Percentiles rank a stretch among this genome's conserved stretches.
phyloP scores from a whole-genome alignment of 2,797 vertebrate genomes.

The Aselliscus stoliczkanus region DNA sequence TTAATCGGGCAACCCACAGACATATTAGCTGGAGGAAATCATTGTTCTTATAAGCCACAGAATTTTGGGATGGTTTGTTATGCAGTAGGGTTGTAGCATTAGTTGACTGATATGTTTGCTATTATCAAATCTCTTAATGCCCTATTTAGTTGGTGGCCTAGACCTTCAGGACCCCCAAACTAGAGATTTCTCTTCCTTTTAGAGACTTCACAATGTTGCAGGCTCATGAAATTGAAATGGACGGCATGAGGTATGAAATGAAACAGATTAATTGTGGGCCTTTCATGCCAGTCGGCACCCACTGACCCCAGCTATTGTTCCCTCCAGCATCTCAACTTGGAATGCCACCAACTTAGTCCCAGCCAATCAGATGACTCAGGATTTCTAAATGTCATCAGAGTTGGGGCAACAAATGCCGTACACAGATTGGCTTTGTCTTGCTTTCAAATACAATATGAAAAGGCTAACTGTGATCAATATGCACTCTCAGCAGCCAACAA shows the following conservation, averaged over 20 bases:
- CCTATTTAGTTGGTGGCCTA: not conserved
- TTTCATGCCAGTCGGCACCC: not conserved
- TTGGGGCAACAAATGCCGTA: not conserved
- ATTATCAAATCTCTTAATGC: not conserved
- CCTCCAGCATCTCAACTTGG: not conserved
- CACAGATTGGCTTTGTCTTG: not conserved
- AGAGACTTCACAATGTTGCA: not conserved
- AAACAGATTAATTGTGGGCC: not conserved
- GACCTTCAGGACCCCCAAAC: not conserved
- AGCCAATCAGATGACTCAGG: not conserved
- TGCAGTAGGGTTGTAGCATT: not conserved
- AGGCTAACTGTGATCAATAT: rapidly evolving
- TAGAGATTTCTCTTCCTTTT: not conserved
- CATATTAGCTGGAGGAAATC: not conserved
- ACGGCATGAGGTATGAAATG: not conserved
- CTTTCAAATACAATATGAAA: not conserved
- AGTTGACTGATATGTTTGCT: not conserved
- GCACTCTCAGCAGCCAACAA: rapidly evolving
- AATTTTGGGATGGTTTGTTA: not conserved
- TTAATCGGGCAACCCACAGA: not conserved
- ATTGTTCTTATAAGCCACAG: not conserved
- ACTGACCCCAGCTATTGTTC: rapidly evolving
- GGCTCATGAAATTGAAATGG: not conserved
- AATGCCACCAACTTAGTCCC: not conserved
- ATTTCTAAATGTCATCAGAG: not conserved